Evolutionary conservation across 2,113 vertebrate genomes (phyloP), one percentile per base, ranked within the genome.

Genomic region (Nibea coibor): DNA sequence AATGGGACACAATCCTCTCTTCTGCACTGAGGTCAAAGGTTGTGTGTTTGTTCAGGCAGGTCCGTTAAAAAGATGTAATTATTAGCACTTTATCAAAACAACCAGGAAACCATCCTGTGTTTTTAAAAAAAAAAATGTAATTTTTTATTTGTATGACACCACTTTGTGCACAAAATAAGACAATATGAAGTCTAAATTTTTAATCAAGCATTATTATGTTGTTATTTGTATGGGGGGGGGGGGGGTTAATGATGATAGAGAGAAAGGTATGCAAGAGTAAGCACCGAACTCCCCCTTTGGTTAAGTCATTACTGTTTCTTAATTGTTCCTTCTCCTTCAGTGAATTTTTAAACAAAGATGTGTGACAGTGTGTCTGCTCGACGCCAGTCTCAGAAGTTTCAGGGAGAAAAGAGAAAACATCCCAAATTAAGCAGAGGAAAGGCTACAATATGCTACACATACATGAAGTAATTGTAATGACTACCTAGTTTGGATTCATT

Each of bases 11-110:
- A 91, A 82, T 80, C 80, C 75, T 78, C 78, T 93, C 86, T 82
- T 91, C 86, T 88, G 83, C 71, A 14, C 57, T 51, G 24, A 80
- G 85, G 86, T 88, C 86, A 79, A 82, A 59, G 72, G 75, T 89
- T 67, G 48, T 62, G 59, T 92, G 87, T 93, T 95, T 93, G 87
- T 88, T 93, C 88, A 94, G 84, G 91, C 93, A 86, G 89, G 80
- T 86, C 85, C 89, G 88, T 81, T 64, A 76, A 75, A 83, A 73
- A 88, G 39, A 87, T 72, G 68, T 84, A 89, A 92, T 92, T 91
- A 91, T 93, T 92, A 82, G 71, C 42, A 64, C 87, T 92, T 91
- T 87, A 88, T 80, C 45, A 88, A 92, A 92, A 91, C 87, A 89
- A 66, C 66, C 74, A 75, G 70, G 48, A 71, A 77, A 69, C 35